Evolutionary conservation across 2,888 invertebrate genomes (phyloP), one percentile per base, ranked within the genome.

Genomic region (Drosophila nr. perissopoda): DNA sequence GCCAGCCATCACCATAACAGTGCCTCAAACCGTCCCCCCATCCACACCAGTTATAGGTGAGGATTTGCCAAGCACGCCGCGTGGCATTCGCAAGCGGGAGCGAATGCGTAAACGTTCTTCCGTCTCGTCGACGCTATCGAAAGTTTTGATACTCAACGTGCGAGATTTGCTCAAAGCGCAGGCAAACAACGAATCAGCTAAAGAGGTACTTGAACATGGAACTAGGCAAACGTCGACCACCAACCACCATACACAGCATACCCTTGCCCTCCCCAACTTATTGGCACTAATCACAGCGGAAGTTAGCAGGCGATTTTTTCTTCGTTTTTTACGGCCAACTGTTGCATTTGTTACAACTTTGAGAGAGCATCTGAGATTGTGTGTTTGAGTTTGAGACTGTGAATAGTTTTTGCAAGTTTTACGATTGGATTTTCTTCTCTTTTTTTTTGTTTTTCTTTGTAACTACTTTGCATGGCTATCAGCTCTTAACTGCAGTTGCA

Each of bases 61-160:
- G 21, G 62, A 75, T 16, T 48, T 78, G 52, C 75, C 70, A 34
- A 63, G 27, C 2, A 82, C 91, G 33, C 73, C 85, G 64, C 87
- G 82, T 21, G 91, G 92, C 67, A 83, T 91, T 16, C 89, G 87
- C 5, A 82, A 81, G 56, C 82, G 90, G 4, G 75, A 80, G 40
- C 83, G 83, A 67, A 76, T 85, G 69, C 91, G 92, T 21, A 92
- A 93, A 73, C 91, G 92, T 64, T 92, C 92, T 33, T 92, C 93
- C 5, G 87, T 91, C 63, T 92, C 92, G 36, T 92, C 92, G 73
- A 92, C 92, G n/a, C 80, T 93, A 25, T 91, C 92, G 18, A 92
- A 92, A 89, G 91, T 92, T 73, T 88, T 93, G 65, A 91, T 93
- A 80, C 89, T 93, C 62, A 93, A 92, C 79, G 93, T 92, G 58